Base-by-base conservation (phyloP, 2,888 invertebrate species). In the Villa cingulata region DNA sequence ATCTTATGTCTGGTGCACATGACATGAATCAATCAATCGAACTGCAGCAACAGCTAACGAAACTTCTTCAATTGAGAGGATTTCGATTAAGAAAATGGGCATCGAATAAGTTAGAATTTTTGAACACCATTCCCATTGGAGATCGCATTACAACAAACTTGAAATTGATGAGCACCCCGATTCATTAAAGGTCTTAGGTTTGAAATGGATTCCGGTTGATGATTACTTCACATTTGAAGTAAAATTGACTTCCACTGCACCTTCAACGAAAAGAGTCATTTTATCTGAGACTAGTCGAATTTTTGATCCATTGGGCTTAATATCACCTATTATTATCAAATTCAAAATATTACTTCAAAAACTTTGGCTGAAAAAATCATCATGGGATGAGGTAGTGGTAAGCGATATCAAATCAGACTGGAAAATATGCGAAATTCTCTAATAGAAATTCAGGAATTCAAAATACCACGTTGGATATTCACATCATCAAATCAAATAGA, bases 321-420 rank as follows among this genome's bases (percentile, higher is more conserved):
- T 44, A 1, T 12, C 44, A 10, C 44, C 37, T 16, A 23, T 44
- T n/a, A 44, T 23, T 1, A 27, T 44, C 9, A 16, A 19, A 17
- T 44, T 44, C 17, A 44, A 44, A 37, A 44, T 44, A 1, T 16
- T 44, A 16, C n/a, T 44, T 2, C 37, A 44, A 38, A 20, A 44
- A 4, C 4, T 44, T 5, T 44, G 44, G 44, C 23, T 44, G 5
- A 9, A 37, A 38, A 37, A 37, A 4, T 44, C 27, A 12, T 20
- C n/a, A 3, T 44, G 37, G 27, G 38, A 44, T 6, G 44, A 44
- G 4, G 16, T 12, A 38, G 37, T 38, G 2, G 2, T 15, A 9
- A 14, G 3, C 6, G 23, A 23, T 1, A 15, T 37, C 7, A 10
- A 9, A 9, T 15, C 20, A 12, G 27, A 20, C 14, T 44, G 44